These are phyloP conservation scores for Trachelus troglodyta DNA, from an alignment of 2,888 invertebrate species.

Conservation along the genomic window DNA sequence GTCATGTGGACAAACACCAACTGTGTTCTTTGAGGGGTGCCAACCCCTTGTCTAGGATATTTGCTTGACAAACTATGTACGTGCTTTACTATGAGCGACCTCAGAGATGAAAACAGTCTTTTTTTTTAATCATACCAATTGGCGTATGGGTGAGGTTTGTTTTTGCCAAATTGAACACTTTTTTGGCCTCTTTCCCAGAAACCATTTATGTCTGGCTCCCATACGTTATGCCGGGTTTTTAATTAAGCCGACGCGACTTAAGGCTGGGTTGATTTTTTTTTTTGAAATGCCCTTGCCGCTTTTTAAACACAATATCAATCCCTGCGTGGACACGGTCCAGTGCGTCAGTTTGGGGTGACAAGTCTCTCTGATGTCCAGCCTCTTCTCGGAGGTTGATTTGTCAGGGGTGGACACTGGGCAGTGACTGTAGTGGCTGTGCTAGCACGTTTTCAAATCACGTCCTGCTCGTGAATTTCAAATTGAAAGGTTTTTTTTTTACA, in stretches of 20 bases:
- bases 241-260: not conserved
- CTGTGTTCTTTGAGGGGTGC: conserved; percentile 18
- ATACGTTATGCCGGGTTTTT: not conserved
- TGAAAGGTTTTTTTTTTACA: not conserved
- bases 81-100: not conserved
- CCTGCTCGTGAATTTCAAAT: not conserved
- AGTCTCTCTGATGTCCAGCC: not conserved
- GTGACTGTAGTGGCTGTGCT: not conserved
- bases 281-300: not conserved
- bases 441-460: not conserved
- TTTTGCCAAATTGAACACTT: not conserved
- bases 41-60: conserved; percentile 16
- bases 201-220: not conserved
- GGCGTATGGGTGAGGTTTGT: not conserved
- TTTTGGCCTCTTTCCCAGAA: not conserved
- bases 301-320: not conserved
- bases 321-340: not conserved
- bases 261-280: not conserved
- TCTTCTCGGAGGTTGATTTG: not conserved
- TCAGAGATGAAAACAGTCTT: not conserved
- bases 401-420: not conserved
- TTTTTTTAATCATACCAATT: not conserved
- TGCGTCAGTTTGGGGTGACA: not conserved
- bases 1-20: conserved; percentile 24
- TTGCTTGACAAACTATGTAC: conserved; percentile 7